Evolutionary conservation across 2,797 vertebrate species (phyloP).

Genomic region (Sus cebifrons): DNA sequence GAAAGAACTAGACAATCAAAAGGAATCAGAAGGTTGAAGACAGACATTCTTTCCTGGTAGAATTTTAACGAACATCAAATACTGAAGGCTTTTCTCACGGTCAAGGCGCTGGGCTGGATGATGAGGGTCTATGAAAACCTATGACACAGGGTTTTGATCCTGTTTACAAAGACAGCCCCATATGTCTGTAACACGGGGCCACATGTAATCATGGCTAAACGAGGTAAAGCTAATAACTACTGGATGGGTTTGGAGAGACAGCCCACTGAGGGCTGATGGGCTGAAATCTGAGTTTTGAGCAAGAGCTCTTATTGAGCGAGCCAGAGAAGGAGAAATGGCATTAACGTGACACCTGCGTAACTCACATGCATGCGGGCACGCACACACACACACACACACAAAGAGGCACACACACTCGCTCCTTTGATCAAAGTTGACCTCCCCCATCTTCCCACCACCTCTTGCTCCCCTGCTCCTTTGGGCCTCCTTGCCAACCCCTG

Average conservation of each 20-base stretch:
- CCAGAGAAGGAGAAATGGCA: not conserved
- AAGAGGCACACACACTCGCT: not conserved
- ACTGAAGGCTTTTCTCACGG: conserved; percentile 23
- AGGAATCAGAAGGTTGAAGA: not conserved
- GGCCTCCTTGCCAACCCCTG: not conserved
- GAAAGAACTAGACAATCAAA: not conserved
- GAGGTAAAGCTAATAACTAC: not conserved
- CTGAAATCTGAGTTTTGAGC: not conserved
- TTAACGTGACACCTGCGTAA: no score
- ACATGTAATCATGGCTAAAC: not conserved
- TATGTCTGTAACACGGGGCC: not conserved
- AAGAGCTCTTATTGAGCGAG: not conserved
- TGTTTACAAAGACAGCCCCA: not conserved
- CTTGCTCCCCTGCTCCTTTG: not conserved
- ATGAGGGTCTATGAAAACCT: not conserved
- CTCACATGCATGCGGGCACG: accelerated
- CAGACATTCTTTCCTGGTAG: not conserved
- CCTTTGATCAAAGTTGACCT: not conserved
- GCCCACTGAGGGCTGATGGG: not conserved
- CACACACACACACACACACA: no score
- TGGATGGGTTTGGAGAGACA: not conserved
- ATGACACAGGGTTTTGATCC: not conserved
- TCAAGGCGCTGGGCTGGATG: not conserved
- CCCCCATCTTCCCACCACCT: not conserved
- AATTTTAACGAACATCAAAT: conserved; percentile 45